Evolutionary conservation across 2,113 vertebrate species (phyloP).

Genomic region (Corythaixoides concolor): DNA sequence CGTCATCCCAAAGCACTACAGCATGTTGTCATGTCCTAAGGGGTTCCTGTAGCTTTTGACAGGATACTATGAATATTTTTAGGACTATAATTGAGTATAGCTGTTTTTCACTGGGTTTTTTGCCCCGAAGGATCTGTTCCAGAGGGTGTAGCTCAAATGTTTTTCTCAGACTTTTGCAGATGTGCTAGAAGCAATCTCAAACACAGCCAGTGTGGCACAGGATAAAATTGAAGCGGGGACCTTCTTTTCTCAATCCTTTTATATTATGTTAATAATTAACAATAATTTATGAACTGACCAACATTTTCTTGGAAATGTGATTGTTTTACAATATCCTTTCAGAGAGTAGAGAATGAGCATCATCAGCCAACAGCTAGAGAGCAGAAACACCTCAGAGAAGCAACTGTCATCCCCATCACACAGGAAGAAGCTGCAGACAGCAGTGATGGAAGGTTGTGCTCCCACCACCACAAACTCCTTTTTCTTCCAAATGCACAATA

Average conservation of each 20-base stretch:
- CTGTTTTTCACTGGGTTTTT: background rate
- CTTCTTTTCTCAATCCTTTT: background rate
- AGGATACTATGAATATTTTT: background rate
- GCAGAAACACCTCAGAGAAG: background rate
- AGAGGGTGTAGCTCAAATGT: background rate
- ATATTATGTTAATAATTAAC: background rate
- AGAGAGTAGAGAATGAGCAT: background rate
- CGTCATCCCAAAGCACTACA: background rate
- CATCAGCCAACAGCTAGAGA: background rate
- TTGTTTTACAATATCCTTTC: background rate
- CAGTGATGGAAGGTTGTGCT: background rate
- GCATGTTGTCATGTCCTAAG: background rate
- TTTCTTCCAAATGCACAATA: background rate
- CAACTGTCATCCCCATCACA: background rate
- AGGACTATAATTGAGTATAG: background rate
- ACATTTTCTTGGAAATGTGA: background rate
- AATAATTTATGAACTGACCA: background rate
- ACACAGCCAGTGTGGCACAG: background rate
- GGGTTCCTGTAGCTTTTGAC: background rate
- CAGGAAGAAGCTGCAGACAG: background rate
- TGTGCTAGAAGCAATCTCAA: background rate
- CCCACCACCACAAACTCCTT: background rate
- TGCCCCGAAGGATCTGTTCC: background rate
- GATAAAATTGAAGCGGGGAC: background rate
- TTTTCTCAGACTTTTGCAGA: background rate